A percentile compares a stretch with the other conserved stretches of the same genome.
phyloP scores from a whole-genome alignment of 2,797 vertebrate genomes.

The Petrocephalus schoutedeni region DNA sequence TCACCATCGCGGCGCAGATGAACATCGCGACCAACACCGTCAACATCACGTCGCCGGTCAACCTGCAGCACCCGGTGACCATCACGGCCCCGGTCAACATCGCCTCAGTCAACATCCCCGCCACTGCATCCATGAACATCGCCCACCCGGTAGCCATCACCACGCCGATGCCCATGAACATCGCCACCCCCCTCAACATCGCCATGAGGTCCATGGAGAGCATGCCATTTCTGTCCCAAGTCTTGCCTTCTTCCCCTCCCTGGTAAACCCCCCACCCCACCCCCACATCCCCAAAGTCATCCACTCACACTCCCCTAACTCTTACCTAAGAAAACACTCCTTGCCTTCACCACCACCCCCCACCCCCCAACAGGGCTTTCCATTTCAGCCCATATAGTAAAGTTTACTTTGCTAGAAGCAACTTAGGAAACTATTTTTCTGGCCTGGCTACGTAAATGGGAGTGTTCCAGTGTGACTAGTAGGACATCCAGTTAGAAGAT shows the following conservation, averaged over 20 bases:
- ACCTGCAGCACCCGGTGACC: slow-evolving; percentile 92
- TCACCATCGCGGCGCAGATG: slow-evolving; percentile 96
- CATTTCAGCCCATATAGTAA: slow-evolving; percentile 19
- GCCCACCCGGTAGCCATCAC: slow-evolving; percentile 94
- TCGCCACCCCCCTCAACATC: slow-evolving; percentile 84
- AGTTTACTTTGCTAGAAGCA: not conserved
- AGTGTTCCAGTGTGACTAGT: not conserved
- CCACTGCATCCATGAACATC: slow-evolving; percentile 80
- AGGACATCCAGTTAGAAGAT: not conserved
- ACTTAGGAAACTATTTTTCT: not conserved
- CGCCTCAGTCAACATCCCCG: slow-evolving; percentile 69
- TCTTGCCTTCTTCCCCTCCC: slow-evolving; percentile 89
- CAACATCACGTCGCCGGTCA: slow-evolving; percentile 88
- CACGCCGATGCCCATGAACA: slow-evolving; percentile 86
- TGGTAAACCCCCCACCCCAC: slow-evolving; percentile 67
- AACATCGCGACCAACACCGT: slow-evolving; percentile 94
- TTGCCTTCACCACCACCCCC: not conserved
- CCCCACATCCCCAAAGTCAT: not conserved
- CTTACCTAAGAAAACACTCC: slow-evolving; percentile 1
- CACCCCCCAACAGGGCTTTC: slow-evolving; percentile 26
- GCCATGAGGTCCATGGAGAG: slow-evolving; percentile 82
- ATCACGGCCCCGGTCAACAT: slow-evolving; percentile 94
- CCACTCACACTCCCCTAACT: not conserved
- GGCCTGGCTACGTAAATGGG: not conserved
- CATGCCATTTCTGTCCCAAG: slow-evolving; percentile 91